Conservation (phyloP, 1,140 invertebrate species). For the Agrypnia vestita region DNA sequence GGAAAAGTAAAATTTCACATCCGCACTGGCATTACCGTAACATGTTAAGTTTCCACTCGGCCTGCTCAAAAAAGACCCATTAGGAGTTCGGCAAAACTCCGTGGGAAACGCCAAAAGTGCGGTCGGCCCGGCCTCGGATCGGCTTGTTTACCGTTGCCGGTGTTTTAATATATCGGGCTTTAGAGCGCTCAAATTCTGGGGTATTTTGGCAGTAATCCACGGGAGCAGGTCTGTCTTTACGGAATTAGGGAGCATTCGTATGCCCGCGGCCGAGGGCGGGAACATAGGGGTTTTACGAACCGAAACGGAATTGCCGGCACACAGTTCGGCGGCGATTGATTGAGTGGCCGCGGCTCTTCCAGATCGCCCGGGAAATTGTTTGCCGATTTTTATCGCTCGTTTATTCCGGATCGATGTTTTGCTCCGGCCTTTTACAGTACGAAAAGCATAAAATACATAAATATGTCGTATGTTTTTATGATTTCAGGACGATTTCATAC, state of each 20-base stretch:
- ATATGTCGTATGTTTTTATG: neutral
- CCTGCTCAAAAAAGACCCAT: conserved; percentile 29
- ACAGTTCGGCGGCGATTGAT: conserved; percentile 60
- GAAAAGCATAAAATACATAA: neutral
- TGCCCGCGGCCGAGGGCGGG: conserved; percentile 13
- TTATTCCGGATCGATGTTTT: conserved; percentile 32
- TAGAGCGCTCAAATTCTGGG: conserved; percentile 55
- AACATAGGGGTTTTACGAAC: conserved; percentile 55
- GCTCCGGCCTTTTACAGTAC: conserved; percentile 5
- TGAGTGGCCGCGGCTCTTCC: conserved; percentile 43
- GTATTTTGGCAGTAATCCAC: conserved; percentile 60
- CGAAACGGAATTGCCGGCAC: conserved; percentile 54
- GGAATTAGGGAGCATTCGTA: conserved; percentile 52
- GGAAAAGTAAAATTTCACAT: conserved; percentile 31
- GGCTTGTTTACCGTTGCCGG: conserved; percentile 41
- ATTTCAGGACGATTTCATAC: neutral
- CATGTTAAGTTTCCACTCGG: conserved; percentile 42
- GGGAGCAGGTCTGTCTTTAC: conserved; percentile 47
- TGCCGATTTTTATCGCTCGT: conserved; percentile 42
- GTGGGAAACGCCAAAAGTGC: conserved; percentile 50
- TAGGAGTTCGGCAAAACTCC: conserved; percentile 41
- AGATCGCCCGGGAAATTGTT: conserved; percentile 21
- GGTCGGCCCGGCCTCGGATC: conserved; percentile 19
- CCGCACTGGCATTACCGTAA: conserved; percentile 29
- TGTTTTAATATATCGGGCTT: conserved; percentile 51